Conservation (phyloP, 2,888 invertebrate genomes). For the Drosophila mayaguana region DNA sequence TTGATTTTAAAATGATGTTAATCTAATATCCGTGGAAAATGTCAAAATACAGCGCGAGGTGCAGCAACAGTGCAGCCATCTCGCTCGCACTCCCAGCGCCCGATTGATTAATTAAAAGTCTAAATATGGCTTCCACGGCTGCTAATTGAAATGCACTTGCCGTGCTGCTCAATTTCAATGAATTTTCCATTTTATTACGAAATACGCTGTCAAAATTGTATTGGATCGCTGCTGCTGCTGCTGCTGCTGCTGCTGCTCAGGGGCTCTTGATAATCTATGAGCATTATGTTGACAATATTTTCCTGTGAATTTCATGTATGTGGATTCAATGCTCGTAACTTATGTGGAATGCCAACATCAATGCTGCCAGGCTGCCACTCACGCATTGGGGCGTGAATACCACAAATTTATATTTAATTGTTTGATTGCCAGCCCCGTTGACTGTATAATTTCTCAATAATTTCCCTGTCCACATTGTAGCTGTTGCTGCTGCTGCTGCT, state of each 20-base stretch:
- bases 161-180: slow-evolving; percentile 75
- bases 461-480: slow-evolving; percentile 52
- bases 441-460: slow-evolving; percentile 77
- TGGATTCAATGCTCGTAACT: slow-evolving; percentile 34
- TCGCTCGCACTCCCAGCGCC: slow-evolving; percentile 6
- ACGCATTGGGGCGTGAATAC: slow-evolving; percentile 74
- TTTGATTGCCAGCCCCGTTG: slow-evolving; percentile 55
- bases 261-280: slow-evolving; percentile 69
- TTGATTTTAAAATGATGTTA: slow-evolving; percentile 83
- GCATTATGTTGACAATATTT: slow-evolving; percentile 81
- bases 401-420: slow-evolving; percentile 82
- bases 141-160: slow-evolving; percentile 81
- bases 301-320: slow-evolving; percentile 73
- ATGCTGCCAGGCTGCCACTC: slow-evolving; percentile 41
- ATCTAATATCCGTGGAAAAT: slow-evolving; percentile 84
- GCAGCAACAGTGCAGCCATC: slow-evolving; percentile 23
- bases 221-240: slow-evolving; percentile 37
- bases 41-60: slow-evolving; percentile 80
- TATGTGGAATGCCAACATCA: slow-evolving; percentile 20
- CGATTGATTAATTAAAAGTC: slow-evolving; percentile 74
- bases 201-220: slow-evolving; percentile 79
- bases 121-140: slow-evolving; percentile 50
- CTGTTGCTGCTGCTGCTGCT: slow-evolving; percentile 21
- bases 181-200: slow-evolving; percentile 81
- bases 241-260: slow-evolving; percentile 17